A percentile compares a stretch with the other conserved stretches of the same genome.
Evolutionary conservation across 1,140 invertebrate genomes (phyloP).

Genomic region (Gonatopus flavifemur): DNA sequence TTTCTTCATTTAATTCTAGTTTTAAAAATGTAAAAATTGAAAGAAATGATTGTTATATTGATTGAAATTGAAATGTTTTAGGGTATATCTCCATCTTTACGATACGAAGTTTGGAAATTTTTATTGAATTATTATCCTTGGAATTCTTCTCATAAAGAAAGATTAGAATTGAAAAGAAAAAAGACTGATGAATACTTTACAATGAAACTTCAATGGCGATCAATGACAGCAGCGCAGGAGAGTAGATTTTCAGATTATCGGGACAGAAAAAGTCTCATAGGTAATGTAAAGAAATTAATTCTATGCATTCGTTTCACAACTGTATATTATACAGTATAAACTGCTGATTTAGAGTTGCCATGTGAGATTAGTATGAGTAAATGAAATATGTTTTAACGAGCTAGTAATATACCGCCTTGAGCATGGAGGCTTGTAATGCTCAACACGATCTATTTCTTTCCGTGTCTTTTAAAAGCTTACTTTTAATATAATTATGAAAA

Average conservation of each 20-base stretch:
- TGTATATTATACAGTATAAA: too few species aligned
- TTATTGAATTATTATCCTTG: slow-evolving; percentile 88
- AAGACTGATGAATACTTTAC: slow-evolving; percentile 87
- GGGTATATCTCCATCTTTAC: slow-evolving; percentile 71
- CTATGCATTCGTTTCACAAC: too few species aligned
- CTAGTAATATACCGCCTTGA: background rate
- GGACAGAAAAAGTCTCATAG: slow-evolving; percentile 91
- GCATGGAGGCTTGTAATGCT: slow-evolving; percentile 2
- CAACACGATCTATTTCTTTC: too few species aligned
- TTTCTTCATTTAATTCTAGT: too few species aligned
- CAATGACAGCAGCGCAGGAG: slow-evolving; percentile 86
- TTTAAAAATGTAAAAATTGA: too few species aligned
- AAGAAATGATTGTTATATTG: background rate
- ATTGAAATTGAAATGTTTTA: slow-evolving; percentile 43
- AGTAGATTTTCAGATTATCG: slow-evolving; percentile 84
- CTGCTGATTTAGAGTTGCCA: too few species aligned
- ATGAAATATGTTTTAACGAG: background rate
- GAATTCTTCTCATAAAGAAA: slow-evolving; percentile 74
- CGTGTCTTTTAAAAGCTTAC: slow-evolving; percentile 1
- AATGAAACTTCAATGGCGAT: slow-evolving; percentile 97
- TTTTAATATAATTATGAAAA: slow-evolving; percentile 6
- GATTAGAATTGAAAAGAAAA: slow-evolving; percentile 68
- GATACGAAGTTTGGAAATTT: slow-evolving; percentile 93
- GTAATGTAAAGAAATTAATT: slow-evolving; percentile 57
- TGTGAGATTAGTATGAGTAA: too few species aligned